Evolutionary conservation across 2,888 invertebrate genomes (phyloP).

Genomic region (Sarcophaga carnaria): DNA sequence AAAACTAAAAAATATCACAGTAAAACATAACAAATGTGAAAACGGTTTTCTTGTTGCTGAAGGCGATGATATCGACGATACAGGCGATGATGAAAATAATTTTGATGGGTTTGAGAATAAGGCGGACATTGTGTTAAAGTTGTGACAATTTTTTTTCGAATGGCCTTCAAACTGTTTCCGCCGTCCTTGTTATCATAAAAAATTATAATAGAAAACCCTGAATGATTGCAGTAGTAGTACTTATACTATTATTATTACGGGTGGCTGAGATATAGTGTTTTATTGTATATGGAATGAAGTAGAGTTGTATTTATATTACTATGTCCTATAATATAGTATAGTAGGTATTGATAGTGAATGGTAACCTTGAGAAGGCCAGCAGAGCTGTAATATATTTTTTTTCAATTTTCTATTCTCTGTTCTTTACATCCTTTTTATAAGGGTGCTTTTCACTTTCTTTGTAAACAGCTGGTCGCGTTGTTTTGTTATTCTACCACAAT

Average conservation of each 20-base stretch:
- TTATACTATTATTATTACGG: too few relatives aligned
- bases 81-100: constrained; percentile 27
- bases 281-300: constrained; percentile 47
- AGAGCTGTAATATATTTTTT: constrained; percentile 33
- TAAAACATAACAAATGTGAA: constrained; percentile 66
- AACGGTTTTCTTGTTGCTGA: constrained; percentile 48
- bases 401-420: constrained; percentile 15
- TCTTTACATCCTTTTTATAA: constrained; percentile 9
- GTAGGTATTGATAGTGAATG: constrained; percentile 49
- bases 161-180: constrained; percentile 62
- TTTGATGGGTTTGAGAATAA: constrained; percentile 6
- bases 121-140: constrained; percentile 48
- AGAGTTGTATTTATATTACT: constrained; percentile 37
- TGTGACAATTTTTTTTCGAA: constrained; percentile 56
- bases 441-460: constrained; percentile 39
- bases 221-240: constrained; percentile 54
- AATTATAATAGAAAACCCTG: constrained; percentile 62
- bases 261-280: too few relatives aligned
- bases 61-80: constrained; percentile 36
- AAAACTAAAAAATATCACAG: constrained; percentile 74
- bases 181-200: constrained; percentile 53
- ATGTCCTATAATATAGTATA: constrained; percentile 6
- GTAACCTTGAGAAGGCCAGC: constrained; percentile 62
- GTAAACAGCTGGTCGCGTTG: constrained; percentile 42
- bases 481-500: neutral